phyloP scores from a whole-genome alignment of 2,888 invertebrate species.

The Magallana nippona region DNA sequence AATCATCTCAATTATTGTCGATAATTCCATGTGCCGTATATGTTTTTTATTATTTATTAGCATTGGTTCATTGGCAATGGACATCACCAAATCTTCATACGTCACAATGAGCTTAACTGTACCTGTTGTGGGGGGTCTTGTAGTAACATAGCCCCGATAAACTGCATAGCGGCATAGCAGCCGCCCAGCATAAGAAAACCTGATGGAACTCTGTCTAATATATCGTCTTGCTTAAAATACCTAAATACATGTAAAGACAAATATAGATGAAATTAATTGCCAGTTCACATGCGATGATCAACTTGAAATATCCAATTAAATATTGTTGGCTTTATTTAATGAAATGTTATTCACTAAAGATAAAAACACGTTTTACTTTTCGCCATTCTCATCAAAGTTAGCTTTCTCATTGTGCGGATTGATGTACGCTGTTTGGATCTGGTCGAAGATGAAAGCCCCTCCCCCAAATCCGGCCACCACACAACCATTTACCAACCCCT shows the following conservation, averaged over 20 bases:
- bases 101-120: slow-evolving; percentile 19
- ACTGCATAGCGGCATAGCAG: slow-evolving; percentile 73
- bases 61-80: too few species aligned
- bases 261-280: neutral
- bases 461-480: slow-evolving; percentile 80
- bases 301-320: neutral
- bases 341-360: too few species aligned
- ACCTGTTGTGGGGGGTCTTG: slow-evolving; percentile 55
- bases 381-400: slow-evolving; percentile 43
- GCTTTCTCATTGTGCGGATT: slow-evolving; percentile 77
- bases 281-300: neutral
- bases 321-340: too few species aligned
- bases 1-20: too few species aligned
- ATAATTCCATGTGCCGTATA: too few species aligned
- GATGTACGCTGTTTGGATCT: slow-evolving; percentile 79
- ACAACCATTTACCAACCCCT: slow-evolving; percentile 78
- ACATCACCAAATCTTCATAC: neutral
- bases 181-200: slow-evolving; percentile 75
- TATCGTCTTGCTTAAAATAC: slow-evolving; percentile 69
- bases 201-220: slow-evolving; percentile 74
- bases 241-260: slow-evolving; percentile 51
- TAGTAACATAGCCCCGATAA: slow-evolving; percentile 70
- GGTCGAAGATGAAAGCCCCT: slow-evolving; percentile 78
- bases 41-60: too few species aligned
- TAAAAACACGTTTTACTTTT: slow-evolving; percentile 35